Evolutionary conservation across 2,113 vertebrate genomes (phyloP).

Genomic region (Oncorhynchus tshawytscha): DNA sequence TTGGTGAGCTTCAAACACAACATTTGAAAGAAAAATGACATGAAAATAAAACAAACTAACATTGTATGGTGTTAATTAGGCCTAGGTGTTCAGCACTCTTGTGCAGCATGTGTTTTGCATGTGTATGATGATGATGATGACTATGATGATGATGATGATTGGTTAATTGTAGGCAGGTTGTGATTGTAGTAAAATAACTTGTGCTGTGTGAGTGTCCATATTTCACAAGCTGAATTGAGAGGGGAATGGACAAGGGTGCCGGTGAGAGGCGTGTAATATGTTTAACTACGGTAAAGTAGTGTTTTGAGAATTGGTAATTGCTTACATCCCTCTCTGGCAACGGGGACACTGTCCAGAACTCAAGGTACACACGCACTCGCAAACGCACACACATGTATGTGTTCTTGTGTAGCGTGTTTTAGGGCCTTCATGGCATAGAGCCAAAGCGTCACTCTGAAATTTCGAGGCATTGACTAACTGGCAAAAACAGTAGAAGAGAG

Average conservation of each 20-base stretch:
- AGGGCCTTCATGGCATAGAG: constrained; percentile 18
- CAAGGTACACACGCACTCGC: constrained; percentile 23
- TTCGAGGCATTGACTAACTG: constrained; percentile 35
- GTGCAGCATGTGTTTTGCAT: constrained; percentile 48
- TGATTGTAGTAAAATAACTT: constrained; percentile 44
- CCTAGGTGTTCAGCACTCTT: constrained; percentile 39
- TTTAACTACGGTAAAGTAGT: constrained; percentile 77
- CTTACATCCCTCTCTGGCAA: constrained; percentile 78
- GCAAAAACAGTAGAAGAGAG: constrained; percentile 36
- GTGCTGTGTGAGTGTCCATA: constrained; percentile 42
- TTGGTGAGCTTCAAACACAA: background rate
- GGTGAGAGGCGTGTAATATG: constrained; percentile 72
- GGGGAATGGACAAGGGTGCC: constrained; percentile 51
- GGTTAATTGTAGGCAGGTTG: constrained; percentile 75
- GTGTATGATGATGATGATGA: constrained; percentile 57
- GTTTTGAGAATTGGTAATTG: constrained; percentile 83
- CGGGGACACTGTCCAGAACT: constrained; percentile 78
- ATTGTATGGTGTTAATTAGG: constrained; percentile 64
- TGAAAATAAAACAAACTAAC: constrained; percentile 57
- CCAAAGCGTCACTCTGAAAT: constrained; percentile 23
- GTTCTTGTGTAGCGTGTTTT: constrained; percentile 15
- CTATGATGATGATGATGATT: constrained; percentile 69
- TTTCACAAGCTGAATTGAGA: constrained; percentile 59
- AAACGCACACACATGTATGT: constrained; percentile 5
- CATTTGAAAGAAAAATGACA: constrained; percentile 36